Conservation (phyloP, 1,140 invertebrate species). For the Eurytemora carolleeae region DNA sequence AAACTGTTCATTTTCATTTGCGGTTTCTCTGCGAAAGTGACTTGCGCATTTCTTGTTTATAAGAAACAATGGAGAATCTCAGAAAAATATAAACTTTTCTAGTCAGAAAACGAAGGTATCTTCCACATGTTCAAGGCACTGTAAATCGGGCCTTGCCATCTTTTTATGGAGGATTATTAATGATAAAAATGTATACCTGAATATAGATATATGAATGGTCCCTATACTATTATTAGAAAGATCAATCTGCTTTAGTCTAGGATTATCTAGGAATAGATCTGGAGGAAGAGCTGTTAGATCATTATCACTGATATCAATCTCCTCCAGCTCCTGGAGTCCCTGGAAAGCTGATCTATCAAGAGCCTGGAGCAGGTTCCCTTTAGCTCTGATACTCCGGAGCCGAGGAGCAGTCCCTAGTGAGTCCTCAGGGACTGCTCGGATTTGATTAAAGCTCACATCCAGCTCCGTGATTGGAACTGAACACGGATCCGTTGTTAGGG, state of each 20-base stretch:
- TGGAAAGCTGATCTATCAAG: background rate
- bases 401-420: background rate
- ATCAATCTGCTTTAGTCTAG: background rate
- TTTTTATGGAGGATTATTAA: no score
- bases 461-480: no score
- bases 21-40: no score
- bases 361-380: background rate
- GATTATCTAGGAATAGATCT: background rate
- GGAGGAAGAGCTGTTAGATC: background rate
- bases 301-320: background rate
- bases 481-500: no score
- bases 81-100: no score
- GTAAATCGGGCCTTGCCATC: no score
- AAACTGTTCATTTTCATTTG: no score
- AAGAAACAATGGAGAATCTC: no score
- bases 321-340: background rate
- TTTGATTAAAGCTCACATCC: background rate
- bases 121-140: no score
- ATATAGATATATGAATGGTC: background rate
- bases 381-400: background rate
- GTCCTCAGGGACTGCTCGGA: background rate
- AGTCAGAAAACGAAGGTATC: no score
- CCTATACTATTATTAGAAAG: background rate
- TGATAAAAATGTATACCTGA: no score
- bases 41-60: no score